Percentiles rank a stretch among this genome's conserved stretches.
These are phyloP conservation scores for Hirundo rustica DNA, from an alignment of 2,797 vertebrate genomes.

Conservation along the genomic window DNA sequence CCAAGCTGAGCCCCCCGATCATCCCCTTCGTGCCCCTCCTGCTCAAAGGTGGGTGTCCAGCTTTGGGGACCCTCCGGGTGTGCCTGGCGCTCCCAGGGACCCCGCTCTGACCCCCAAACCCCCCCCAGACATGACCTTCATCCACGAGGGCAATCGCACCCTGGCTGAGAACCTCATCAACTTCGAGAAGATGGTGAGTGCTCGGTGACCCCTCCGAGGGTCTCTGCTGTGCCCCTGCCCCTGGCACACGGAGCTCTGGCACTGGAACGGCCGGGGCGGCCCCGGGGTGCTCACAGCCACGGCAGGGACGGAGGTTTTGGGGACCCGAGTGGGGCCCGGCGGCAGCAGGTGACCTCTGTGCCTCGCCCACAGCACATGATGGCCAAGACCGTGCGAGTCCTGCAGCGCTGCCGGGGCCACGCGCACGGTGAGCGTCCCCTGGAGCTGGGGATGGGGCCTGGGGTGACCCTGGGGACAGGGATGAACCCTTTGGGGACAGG, in stretches of 20 bases:
- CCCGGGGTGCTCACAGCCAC: fast-evolving
- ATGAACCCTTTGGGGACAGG: background rate
- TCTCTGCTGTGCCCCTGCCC: background rate
- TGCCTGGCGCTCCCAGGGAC: background rate
- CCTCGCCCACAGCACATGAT: constrained; percentile 85
- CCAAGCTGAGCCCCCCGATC: constrained; percentile 90
- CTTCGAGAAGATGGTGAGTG: constrained; percentile 95
- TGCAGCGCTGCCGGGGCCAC: constrained; percentile 86
- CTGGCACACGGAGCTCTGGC: too few species aligned
- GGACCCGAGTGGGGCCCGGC: background rate
- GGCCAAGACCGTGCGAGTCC: constrained; percentile 85
- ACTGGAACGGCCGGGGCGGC: background rate
- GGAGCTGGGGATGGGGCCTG: too few species aligned
- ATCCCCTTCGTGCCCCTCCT: constrained; percentile 96
- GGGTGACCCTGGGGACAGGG: background rate
- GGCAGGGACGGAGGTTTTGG: background rate
- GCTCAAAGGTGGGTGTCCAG: constrained; percentile 86
- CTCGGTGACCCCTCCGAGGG: fast-evolving
- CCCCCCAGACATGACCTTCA: constrained; percentile 91
- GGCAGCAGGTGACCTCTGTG: background rate
- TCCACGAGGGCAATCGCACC: constrained; percentile 93
- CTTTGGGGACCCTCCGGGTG: fast-evolving
- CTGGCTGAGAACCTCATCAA: constrained; percentile 91
- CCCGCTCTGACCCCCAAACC: background rate
- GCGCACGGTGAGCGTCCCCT: constrained; percentile 76